A percentile compares a stretch with the other conserved stretches of the same genome.
These are phyloP conservation scores for Gasterosteus nipponicus DNA, from an alignment of 2,113 vertebrate species.

Conservation along the genomic window DNA sequence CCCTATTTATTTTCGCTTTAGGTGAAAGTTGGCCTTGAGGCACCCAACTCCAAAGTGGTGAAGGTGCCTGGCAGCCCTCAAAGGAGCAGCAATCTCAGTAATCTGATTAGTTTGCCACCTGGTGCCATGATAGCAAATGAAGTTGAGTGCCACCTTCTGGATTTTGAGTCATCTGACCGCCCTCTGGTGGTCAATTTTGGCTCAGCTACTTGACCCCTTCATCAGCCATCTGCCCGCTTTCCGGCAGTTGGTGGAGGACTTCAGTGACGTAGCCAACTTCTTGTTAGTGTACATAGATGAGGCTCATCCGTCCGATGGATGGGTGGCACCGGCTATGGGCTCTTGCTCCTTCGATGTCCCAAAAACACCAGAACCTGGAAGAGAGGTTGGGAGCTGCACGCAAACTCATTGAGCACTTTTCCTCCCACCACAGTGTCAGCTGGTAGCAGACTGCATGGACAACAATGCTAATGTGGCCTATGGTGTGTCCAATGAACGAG, in stretches of 20 bases:
- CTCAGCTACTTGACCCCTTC: slow-evolving; percentile 98
- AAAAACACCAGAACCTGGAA: slow-evolving; percentile 91
- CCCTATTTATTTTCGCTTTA: slow-evolving; percentile 64
- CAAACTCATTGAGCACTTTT: slow-evolving; percentile 88
- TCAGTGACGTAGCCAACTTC: slow-evolving; percentile 94
- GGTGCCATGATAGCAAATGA: slow-evolving; percentile 27
- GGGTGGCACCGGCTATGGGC: slow-evolving; percentile 89
- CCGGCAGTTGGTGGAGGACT: slow-evolving; percentile 94
- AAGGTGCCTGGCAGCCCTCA: slow-evolving; percentile 76
- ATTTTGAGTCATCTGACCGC: slow-evolving; percentile 90
- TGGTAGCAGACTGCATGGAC: slow-evolving; percentile 98
- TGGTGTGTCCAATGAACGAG: slow-evolving; percentile 92
- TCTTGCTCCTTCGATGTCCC: slow-evolving; percentile 88
- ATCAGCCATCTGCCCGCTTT: slow-evolving; percentile 93
- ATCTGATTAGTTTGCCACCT: slow-evolving; percentile 18
- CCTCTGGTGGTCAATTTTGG: slow-evolving; percentile 98
- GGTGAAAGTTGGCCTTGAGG: slow-evolving; percentile 93
- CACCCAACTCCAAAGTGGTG: slow-evolving; percentile 95
- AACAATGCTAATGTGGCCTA: slow-evolving; percentile 95
- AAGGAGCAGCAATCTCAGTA: slow-evolving; percentile 62
- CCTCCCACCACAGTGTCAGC: slow-evolving; percentile 92
- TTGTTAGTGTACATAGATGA: slow-evolving; percentile 98
- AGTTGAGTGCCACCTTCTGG: slow-evolving; percentile 88
- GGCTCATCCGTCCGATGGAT: slow-evolving; percentile 96
- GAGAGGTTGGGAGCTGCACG: slow-evolving; percentile 91